These are phyloP conservation scores for Catocala fraxini DNA, from an alignment of 2,888 invertebrate species.

Conservation along the genomic window DNA sequence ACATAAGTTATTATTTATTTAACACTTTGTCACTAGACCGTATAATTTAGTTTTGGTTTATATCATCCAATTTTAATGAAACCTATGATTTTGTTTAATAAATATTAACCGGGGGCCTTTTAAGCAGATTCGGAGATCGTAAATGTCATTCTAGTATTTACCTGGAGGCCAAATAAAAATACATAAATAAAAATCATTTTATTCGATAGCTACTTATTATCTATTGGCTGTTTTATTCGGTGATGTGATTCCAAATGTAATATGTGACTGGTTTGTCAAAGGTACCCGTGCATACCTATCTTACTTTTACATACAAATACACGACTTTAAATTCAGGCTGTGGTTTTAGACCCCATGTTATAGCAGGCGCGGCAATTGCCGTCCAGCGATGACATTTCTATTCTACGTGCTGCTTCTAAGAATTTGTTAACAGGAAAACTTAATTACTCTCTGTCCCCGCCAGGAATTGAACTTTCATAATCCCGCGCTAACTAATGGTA, in stretches of 20 bases:
- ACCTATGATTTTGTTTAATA: constrained; percentile 15
- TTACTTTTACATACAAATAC: no score
- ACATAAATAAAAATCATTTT: constrained; percentile 3
- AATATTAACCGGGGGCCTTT: neutral
- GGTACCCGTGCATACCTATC: no score
- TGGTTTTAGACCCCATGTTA: no score
- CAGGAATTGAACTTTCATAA: no score
- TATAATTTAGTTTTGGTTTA: constrained; percentile 3
- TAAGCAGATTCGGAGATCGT: neutral
- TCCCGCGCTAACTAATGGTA: no score
- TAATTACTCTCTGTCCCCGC: no score
- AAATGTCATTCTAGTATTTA: neutral
- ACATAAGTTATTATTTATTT: neutral
- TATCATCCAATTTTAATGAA: neutral
- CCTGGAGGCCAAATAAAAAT: neutral
- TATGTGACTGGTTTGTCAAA: neutral
- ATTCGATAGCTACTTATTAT: constrained; percentile 1
- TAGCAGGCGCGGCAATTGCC: no score
- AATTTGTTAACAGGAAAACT: no score
- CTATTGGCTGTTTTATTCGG: neutral
- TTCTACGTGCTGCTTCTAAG: no score
- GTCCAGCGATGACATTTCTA: no score
- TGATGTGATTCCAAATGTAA: no score
- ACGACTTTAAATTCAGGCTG: no score
- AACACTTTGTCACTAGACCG: constrained; percentile 3